Base-by-base conservation (phyloP, 1,140 invertebrate species). In the Parapsyche elsis region DNA sequence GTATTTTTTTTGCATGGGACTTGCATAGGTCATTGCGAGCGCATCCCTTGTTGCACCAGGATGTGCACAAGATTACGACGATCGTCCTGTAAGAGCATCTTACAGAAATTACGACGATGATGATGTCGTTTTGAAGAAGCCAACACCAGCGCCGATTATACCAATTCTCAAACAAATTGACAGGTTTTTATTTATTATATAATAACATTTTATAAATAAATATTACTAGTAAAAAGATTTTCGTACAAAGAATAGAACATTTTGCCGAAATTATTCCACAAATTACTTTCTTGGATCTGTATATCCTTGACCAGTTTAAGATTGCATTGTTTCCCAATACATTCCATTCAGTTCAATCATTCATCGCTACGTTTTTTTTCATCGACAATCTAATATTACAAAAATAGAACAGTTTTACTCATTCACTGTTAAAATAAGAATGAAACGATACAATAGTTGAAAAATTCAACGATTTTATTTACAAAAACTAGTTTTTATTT, bases 151-250 rank as follows among this genome's bases (percentile, higher is more conserved):
- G 9, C 92, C 94, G 0, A 94, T 94, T 0, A 92, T 95, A 2
- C 90, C 94, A 38, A 96, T 96, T 83, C 87, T 96, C 23, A 95
- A 95, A 85, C 94, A 96, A 86, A 95, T 96, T 78, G 95, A 96
- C 88, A 92, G 91, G 92, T 93, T 81, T 53, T 38, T 38, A 4
- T 38, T n/a, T n/a, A n/a, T n/a, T n/a, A n/a, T n/a, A n/a, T n/a
- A n/a, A n/a, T n/a, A n/a, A n/a, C n/a, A n/a, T n/a, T n/a, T n/a
- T n/a, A n/a, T n/a, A n/a, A n/a, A n/a, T n/a, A n/a, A n/a, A n/a
- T n/a, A n/a, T n/a, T n/a, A n/a, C n/a, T n/a, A n/a, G n/a, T n/a
- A n/a, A n/a, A n/a, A n/a, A n/a, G 7, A 38, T 38, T 38, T 38
- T 38, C 7, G 30, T 4, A 38, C 7, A 38, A 38, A 38, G 30